A percentile compares a stretch with the other conserved stretches of the same genome.
phyloP scores from a whole-genome alignment of 2,888 invertebrate species.

The Zootermopsis nevadensis region DNA sequence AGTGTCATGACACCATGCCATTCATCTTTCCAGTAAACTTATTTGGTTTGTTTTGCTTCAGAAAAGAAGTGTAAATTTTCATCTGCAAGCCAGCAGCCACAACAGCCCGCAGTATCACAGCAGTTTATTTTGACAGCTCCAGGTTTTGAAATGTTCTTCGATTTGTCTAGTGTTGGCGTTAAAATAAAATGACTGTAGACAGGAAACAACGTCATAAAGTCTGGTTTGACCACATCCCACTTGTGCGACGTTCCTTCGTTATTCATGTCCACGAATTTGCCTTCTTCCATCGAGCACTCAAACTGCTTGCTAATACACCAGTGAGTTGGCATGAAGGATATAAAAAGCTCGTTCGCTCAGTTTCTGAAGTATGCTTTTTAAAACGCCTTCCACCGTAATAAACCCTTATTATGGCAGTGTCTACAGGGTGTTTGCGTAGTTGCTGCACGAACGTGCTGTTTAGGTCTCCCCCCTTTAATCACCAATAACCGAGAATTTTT shows the following conservation, averaged over 20 bases:
- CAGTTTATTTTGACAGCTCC: background rate
- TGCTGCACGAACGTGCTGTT: background rate
- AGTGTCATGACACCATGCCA: too few species aligned
- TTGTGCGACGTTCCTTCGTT: too few species aligned
- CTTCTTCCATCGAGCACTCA: background rate
- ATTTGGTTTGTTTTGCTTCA: too few species aligned
- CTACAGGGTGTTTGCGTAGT: background rate
- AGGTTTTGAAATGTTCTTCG: background rate
- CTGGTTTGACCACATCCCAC: slow-evolving; percentile 13
- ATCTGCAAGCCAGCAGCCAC: background rate
- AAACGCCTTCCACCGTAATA: slow-evolving; percentile 1
- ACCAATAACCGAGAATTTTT: too few species aligned
- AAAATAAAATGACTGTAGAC: background rate
- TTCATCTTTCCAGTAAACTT: too few species aligned
- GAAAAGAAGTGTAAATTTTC: too few species aligned
- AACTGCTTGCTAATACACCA: background rate
- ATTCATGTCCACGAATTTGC: background rate
- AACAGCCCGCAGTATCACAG: background rate
- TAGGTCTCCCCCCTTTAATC: too few species aligned
- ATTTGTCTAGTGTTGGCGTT: background rate
- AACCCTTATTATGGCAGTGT: slow-evolving; percentile 1
- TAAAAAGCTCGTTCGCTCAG: background rate
- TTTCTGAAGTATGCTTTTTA: slow-evolving; percentile 12
- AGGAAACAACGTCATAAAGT: slow-evolving; percentile 6
- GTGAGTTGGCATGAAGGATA: background rate